These are phyloP conservation scores for Patella vulgata DNA, from an alignment of 1,140 invertebrate species.

Conservation along the genomic window DNA sequence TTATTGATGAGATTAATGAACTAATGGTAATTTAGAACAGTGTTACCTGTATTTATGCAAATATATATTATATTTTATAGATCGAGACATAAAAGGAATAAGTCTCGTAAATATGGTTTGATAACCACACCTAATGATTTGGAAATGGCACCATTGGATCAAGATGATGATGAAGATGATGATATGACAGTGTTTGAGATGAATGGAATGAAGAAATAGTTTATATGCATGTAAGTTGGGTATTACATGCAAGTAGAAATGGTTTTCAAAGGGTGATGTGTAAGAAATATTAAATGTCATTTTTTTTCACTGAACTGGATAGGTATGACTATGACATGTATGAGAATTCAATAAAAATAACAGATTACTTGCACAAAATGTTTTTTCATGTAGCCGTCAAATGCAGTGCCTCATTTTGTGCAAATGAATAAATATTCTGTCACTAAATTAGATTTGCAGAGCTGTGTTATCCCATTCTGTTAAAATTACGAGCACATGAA, in stretches of 20 bases:
- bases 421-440: too few species aligned
- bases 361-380: background rate
- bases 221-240: background rate
- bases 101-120: conserved; percentile 55
- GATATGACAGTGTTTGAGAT: conserved; percentile 57
- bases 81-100: conserved; percentile 39
- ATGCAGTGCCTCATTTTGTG: too few species aligned
- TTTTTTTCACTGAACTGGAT: background rate
- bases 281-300: background rate
- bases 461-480: too few species aligned
- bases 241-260: background rate
- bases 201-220: conserved; percentile 38
- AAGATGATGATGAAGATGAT: conserved; percentile 53
- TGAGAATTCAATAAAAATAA: background rate
- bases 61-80: conserved; percentile 30
- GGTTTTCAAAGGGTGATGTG: background rate
- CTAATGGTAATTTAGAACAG: too few species aligned
- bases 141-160: conserved; percentile 54
- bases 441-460: too few species aligned
- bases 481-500: too few species aligned
- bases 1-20: too few species aligned
- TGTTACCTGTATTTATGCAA: too few species aligned
- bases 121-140: conserved; percentile 47
- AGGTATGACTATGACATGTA: background rate
- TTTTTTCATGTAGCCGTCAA: conserved; percentile 5